A percentile compares a stretch with the other conserved stretches of the same genome.
These are phyloP conservation scores for Macrosoma leucophasiata DNA, from an alignment of 2,888 invertebrate species.

Conservation along the genomic window DNA sequence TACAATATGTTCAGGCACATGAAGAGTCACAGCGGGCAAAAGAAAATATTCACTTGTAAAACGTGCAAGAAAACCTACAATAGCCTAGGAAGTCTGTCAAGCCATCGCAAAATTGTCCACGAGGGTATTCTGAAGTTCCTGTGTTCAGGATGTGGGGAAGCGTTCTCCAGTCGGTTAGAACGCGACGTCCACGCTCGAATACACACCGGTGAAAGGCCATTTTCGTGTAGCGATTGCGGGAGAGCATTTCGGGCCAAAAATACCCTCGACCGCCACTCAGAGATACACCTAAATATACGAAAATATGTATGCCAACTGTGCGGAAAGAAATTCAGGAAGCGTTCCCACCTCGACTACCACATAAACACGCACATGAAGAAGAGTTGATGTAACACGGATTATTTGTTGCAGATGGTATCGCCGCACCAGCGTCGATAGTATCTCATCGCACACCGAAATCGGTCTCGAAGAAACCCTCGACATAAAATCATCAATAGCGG, in stretches of 20 bases:
- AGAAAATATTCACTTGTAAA: conserved; percentile 41
- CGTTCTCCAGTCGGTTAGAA: conserved; percentile 55
- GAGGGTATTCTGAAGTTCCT: conserved; percentile 51
- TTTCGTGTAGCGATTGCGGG: conserved; percentile 56
- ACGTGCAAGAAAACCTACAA: conserved; percentile 62
- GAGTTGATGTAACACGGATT: conserved; percentile 37
- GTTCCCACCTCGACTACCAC: conserved; percentile 54
- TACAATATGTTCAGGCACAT: conserved; percentile 65
- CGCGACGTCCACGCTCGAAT: conserved; percentile 55
- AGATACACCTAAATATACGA: conserved; percentile 46
- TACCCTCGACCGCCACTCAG: conserved; percentile 44
- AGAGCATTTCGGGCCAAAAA: conserved; percentile 46
- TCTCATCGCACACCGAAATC: conserved; percentile 2
- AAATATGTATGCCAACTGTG: conserved; percentile 48
- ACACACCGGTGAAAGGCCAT: conserved; percentile 65
- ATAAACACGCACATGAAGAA: conserved; percentile 42
- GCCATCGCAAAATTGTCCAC: conserved; percentile 58
- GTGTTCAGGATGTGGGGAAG: conserved; percentile 64
- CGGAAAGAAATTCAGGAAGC: conserved; percentile 47
- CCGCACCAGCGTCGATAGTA: conserved; percentile 15
- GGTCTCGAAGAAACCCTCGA: background rate
- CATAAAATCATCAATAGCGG: too few relatives aligned
- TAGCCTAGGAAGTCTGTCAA: conserved; percentile 53
- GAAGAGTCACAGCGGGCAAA: conserved; percentile 43
- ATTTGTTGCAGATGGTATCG: conserved; percentile 56